A percentile compares a stretch with the other conserved stretches of the same genome.
Conservation (phyloP, 2,888 invertebrate genomes). For the Drosophila rubida region DNA sequence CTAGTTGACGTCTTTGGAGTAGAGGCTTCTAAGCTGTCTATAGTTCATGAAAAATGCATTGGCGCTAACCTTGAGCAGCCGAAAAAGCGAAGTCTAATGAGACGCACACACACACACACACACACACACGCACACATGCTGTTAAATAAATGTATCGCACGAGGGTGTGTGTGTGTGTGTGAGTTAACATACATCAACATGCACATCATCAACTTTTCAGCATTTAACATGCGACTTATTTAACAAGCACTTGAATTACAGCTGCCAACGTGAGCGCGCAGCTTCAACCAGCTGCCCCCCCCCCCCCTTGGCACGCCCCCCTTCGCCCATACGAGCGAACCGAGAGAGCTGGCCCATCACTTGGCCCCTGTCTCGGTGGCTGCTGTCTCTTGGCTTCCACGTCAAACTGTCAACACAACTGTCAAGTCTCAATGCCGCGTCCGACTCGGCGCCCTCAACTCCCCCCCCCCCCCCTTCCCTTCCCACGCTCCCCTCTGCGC, state of each 20-base stretch:
- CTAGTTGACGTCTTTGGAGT: neutral
- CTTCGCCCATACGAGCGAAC: too few species aligned
- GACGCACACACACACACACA: constrained; percentile 1
- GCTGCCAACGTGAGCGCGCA: constrained; percentile 29
- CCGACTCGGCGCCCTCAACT: constrained; percentile 12
- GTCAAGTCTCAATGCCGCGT: constrained; percentile 56
- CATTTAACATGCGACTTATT: constrained; percentile 58
- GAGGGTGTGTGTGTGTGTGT: neutral
- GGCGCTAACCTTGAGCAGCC: constrained; percentile 16
- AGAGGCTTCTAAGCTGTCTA: neutral
- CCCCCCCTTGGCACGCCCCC: too few species aligned
- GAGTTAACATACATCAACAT: constrained; percentile 13
- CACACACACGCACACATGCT: neutral
- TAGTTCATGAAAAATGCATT: constrained; percentile 7
- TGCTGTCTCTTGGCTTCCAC: constrained; percentile 23
- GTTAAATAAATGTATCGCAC: neutral
- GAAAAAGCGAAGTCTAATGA: constrained; percentile 30
- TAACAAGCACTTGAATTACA: constrained; percentile 60
- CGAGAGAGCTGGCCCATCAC: neutral
- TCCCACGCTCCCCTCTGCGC: constrained; percentile 2
- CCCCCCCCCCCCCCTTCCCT: neutral
- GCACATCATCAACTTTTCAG: constrained; percentile 53
- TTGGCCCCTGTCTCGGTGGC: neutral
- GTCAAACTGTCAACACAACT: constrained; percentile 60
- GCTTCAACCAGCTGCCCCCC: neutral